Percentiles rank a stretch among this genome's conserved stretches.
phyloP scores from a whole-genome alignment of 2,888 invertebrate species.

The Seira musarum region DNA sequence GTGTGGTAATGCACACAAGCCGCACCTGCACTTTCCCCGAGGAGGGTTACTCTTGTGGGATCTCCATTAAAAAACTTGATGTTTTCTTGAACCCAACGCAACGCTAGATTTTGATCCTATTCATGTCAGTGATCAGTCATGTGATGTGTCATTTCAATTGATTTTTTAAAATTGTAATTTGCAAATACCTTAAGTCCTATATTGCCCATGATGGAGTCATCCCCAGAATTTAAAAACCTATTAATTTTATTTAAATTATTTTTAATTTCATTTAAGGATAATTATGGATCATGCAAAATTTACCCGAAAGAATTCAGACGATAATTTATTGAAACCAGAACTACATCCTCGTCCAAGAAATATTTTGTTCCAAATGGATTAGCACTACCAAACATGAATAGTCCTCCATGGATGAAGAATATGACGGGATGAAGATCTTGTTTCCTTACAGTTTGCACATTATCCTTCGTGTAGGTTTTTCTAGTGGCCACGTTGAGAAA shows the following conservation, averaged over 20 bases:
- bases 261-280: too few species aligned
- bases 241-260: too few species aligned
- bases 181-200: background rate
- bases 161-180: too few species aligned
- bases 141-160: too few species aligned
- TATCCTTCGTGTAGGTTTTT: background rate
- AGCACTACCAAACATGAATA: slow-evolving; percentile 26
- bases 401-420: slow-evolving; percentile 36
- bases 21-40: slow-evolving; percentile 4
- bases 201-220: background rate
- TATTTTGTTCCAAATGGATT: slow-evolving; percentile 8
- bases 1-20: slow-evolving; percentile 52
- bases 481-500: slow-evolving; percentile 34
- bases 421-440: slow-evolving; percentile 19
- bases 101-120: background rate
- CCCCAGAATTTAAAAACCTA: background rate
- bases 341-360: background rate
- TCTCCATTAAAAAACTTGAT: background rate
- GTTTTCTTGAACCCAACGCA: background rate
- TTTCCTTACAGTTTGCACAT: background rate
- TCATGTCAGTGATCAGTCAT: too few species aligned
- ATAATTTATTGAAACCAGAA: background rate
- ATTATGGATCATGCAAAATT: too few species aligned
- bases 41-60: background rate
- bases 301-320: background rate